Base-by-base conservation (phyloP, 1,140 invertebrate species). In the Helicorthomorpha holstii region DNA sequence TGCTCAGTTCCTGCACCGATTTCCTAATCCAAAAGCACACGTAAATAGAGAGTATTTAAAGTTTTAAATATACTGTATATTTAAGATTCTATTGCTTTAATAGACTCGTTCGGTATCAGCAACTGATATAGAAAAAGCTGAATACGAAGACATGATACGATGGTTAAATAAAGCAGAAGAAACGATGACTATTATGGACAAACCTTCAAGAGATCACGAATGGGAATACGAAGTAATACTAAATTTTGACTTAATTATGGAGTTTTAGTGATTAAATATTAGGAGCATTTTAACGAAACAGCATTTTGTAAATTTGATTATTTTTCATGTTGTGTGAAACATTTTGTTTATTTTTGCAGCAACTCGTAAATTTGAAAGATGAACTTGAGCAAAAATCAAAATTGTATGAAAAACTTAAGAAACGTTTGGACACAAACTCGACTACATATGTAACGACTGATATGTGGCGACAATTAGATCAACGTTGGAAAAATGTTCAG, bases 1-100 rank as follows among this genome's bases (percentile, higher is more conserved):
- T 42, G 92, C 95, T 34, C 92, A 98, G 72, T 98, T 98, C 69
- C 73, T 98, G 56, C 88, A 96, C 65, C 91, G 91, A 70, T 95
- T 92, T 69, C 34, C 45, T n/a, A 45, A 56, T 49, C 19, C 51
- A 48, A 46, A 24, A 3, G 19, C 50, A 12, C 25, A 51, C 27
- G 29, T 51, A 24, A 48, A 51, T 22, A 25, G 27, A 48, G 24
- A 47, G 43, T 27, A 12, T 41, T 19, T 41, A 12, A 12, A 12
- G 19, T 41, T 41, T 12, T 41, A 19, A 19, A 12, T 12, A 41
- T 41, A 41, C 38, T 12, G 19, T 19, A 41, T 12, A 12, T 12
- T 41, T 12, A 41, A 49, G 7, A 4, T 27, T 27, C 48, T 49
- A 7, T 50, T 50, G 49, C 44, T 51, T 27, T 21, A 10, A 24